Percentiles rank a stretch among this genome's conserved stretches.
Evolutionary conservation across 2,113 vertebrate species (phyloP).

Genomic region (Ptyas mucosa): DNA sequence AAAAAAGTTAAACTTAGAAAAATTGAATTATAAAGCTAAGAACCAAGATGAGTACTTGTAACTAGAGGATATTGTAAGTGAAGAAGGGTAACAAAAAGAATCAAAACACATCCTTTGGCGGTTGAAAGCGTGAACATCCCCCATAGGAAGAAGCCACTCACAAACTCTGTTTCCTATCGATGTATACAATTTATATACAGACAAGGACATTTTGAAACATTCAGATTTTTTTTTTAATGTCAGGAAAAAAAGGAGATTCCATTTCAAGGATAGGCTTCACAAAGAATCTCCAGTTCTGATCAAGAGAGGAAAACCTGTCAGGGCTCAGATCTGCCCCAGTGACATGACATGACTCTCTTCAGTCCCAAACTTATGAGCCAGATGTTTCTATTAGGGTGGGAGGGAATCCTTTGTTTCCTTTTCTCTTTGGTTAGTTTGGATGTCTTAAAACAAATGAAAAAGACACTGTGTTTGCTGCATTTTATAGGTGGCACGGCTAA

Average conservation of each 20-base stretch:
- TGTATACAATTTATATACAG: not conserved
- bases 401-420: not conserved
- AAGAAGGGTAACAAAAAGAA: not conserved
- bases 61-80: not conserved
- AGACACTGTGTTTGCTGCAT: not conserved
- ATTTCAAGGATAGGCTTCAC: not conserved
- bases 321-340: not conserved
- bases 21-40: not conserved
- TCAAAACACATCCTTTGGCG: not conserved
- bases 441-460: not conserved
- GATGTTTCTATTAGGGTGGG: not conserved
- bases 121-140: not conserved
- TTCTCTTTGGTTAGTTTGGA: not conserved
- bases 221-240: not conserved
- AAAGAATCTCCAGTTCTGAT: not conserved
- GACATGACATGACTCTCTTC: no score
- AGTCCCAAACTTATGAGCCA: not conserved
- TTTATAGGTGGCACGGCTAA: not conserved
- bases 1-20: not conserved
- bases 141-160: not conserved
- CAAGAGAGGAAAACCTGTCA: not conserved
- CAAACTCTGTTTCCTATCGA: not conserved
- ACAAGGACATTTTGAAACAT: not conserved
- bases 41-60: not conserved
- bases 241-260: conserved; percentile 12